Evolutionary conservation across 1,140 invertebrate species (phyloP).

Genomic region (Zaprionus davidi): DNA sequence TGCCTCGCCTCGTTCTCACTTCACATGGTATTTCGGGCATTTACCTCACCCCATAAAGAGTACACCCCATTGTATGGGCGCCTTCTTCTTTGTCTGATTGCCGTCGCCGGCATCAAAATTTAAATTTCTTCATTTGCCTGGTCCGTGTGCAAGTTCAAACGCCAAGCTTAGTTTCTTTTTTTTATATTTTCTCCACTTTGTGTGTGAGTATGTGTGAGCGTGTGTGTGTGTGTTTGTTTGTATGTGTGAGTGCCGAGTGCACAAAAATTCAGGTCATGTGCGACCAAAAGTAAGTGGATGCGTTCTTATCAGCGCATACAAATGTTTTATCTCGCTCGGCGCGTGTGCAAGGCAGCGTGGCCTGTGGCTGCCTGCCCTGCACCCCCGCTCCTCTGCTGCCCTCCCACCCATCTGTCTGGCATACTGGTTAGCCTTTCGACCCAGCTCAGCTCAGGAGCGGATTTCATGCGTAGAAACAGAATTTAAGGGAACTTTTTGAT

Average conservation of each 20-base stretch:
- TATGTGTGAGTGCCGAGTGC: slow-evolving; percentile 21
- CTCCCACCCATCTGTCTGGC: not conserved
- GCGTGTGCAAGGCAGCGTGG: slow-evolving; percentile 65
- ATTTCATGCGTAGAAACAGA: not conserved
- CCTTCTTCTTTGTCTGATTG: slow-evolving; percentile 54
- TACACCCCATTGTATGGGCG: too few relatives aligned
- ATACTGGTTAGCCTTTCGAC: not conserved
- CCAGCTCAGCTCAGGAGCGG: slow-evolving; percentile 22
- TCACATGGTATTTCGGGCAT: not conserved
- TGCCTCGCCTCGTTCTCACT: slow-evolving; percentile 3
- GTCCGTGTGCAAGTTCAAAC: slow-evolving; percentile 65
- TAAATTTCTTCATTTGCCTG: slow-evolving; percentile 78
- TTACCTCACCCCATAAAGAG: slow-evolving; percentile 1
- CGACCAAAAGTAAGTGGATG: slow-evolving; percentile 81
- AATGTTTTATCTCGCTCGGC: slow-evolving; percentile 77
- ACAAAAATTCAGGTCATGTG: slow-evolving; percentile 78
- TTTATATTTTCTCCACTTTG: slow-evolving; percentile 18
- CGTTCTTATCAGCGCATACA: slow-evolving; percentile 81
- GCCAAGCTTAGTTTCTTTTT: slow-evolving; percentile 53
- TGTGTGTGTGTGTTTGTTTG: slow-evolving; percentile 3
- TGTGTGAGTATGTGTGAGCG: slow-evolving; percentile 7
- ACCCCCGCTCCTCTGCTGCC: not conserved
- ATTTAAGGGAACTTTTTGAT: not conserved
- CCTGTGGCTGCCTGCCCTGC: slow-evolving; percentile 15
- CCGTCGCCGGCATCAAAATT: slow-evolving; percentile 64